These are phyloP conservation scores for Heliocidaris tuberculata DNA, from an alignment of 35 echinoderm and acorn worm species.

Conservation along the genomic window DNA sequence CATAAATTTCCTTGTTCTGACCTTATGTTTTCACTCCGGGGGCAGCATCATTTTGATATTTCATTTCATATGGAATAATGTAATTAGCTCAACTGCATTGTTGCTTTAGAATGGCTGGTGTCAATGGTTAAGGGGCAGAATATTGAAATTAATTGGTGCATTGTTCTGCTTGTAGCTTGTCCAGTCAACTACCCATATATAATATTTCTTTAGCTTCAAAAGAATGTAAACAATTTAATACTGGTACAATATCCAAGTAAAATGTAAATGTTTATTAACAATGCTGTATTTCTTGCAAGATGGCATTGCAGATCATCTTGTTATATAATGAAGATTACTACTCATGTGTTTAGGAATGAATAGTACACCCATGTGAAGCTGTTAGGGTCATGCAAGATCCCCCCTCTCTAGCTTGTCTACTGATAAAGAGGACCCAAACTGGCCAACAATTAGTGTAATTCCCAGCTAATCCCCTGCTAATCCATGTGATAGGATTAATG, in stretches of 20 bases:
- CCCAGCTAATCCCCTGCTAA: neutral
- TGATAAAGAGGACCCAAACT: neutral
- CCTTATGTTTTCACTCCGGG: neutral
- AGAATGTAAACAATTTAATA: neutral
- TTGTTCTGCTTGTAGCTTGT: too few relatives aligned
- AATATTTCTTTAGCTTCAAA: neutral
- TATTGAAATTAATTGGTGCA: too few relatives aligned
- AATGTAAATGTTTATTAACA: neutral
- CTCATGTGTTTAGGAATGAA: neutral
- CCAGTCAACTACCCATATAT: too few relatives aligned
- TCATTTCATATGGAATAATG: neutral
- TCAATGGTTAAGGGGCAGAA: too few relatives aligned
- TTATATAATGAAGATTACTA: neutral
- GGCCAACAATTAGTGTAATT: slow-evolving; percentile 23
- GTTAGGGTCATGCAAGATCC: neutral
- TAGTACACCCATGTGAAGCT: neutral
- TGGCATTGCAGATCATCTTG: neutral
- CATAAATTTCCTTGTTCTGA: neutral
- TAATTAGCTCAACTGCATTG: neutral
- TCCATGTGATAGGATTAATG: slow-evolving; percentile 25
- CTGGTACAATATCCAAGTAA: neutral
- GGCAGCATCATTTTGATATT: neutral
- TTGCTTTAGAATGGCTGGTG: neutral
- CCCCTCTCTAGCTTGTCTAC: neutral
- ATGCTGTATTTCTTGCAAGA: neutral